Conservation (phyloP, 2,797 vertebrate genomes). For the Acrossocheilus fasciatus region DNA sequence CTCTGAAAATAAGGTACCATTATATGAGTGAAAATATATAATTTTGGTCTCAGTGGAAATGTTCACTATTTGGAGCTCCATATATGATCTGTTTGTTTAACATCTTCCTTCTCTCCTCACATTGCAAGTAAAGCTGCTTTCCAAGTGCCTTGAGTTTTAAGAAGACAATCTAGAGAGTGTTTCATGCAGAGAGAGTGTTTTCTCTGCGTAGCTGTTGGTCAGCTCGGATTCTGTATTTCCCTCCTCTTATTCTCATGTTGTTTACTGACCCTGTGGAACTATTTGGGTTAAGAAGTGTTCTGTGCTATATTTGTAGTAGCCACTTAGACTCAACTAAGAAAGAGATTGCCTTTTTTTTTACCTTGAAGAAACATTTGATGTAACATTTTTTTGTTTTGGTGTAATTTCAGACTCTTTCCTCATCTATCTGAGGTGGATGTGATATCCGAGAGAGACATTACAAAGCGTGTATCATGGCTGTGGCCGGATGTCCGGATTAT, state of each 20-base stretch:
- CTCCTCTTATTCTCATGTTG: constrained; percentile 28
- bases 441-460: constrained; percentile 65
- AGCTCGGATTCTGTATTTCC: background rate
- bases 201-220: background rate
- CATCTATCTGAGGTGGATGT: constrained; percentile 71
- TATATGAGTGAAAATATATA: constrained; percentile 34
- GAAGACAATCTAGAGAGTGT: background rate
- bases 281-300: constrained; percentile 77
- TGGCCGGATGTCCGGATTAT: constrained; percentile 92
- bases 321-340: constrained; percentile 60
- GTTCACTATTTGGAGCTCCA: constrained; percentile 18
- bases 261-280: constrained; percentile 58
- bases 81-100: constrained; percentile 18
- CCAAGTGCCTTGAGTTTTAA: background rate
- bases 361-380: constrained; percentile 27
- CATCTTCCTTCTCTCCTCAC: constrained; percentile 1
- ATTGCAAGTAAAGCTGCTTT: constrained; percentile 16
- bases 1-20: constrained; percentile 16
- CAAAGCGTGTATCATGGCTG: constrained; percentile 84
- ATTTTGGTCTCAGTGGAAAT: constrained; percentile 35
- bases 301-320: constrained; percentile 66
- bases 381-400: constrained; percentile 38
- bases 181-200: background rate
- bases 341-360: constrained; percentile 55
- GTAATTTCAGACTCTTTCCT: constrained; percentile 73